These are phyloP conservation scores for Aleiodes sp. DNA, from an alignment of 1,140 invertebrate genomes.

Conservation along the genomic window DNA sequence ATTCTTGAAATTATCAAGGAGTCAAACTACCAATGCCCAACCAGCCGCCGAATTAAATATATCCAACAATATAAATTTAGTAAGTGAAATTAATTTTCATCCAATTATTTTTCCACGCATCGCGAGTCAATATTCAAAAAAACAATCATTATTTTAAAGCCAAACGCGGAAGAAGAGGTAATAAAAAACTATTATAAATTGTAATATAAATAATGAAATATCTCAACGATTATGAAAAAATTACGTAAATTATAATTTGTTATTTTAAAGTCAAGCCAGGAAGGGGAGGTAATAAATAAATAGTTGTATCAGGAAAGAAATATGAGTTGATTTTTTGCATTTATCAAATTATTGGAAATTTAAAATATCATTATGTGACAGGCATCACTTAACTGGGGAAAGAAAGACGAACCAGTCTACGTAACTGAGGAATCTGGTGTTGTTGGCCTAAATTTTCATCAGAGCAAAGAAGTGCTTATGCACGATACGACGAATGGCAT, in stretches of 20 bases:
- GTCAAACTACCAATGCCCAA: conserved; percentile 68
- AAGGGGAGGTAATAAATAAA: background rate
- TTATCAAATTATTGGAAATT: background rate
- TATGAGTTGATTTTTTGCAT: background rate
- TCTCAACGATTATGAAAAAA: too few species aligned
- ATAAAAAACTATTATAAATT: too few species aligned
- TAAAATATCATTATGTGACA: conserved; percentile 38
- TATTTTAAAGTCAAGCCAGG: background rate
- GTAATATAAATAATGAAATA: too few species aligned
- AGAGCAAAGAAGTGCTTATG: conserved; percentile 87
- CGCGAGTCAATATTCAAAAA: too few species aligned
- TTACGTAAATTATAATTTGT: too few species aligned
- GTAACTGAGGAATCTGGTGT: conserved; percentile 85
- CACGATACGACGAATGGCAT: conserved; percentile 77
- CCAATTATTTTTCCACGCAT: background rate
- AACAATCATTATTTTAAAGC: background rate
- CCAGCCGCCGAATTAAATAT: conserved; percentile 72
- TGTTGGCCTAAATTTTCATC: conserved; percentile 86
- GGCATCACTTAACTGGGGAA: conserved; percentile 81
- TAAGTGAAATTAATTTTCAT: conserved; percentile 48
- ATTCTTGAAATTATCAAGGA: conserved; percentile 88
- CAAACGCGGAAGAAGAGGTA: background rate
- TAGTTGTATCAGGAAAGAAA: too few species aligned
- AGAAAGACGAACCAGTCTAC: conserved; percentile 83
- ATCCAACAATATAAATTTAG: conserved; percentile 80